phyloP scores from a whole-genome alignment of 2,113 vertebrate genomes.

The Acinonyx jubatus region DNA sequence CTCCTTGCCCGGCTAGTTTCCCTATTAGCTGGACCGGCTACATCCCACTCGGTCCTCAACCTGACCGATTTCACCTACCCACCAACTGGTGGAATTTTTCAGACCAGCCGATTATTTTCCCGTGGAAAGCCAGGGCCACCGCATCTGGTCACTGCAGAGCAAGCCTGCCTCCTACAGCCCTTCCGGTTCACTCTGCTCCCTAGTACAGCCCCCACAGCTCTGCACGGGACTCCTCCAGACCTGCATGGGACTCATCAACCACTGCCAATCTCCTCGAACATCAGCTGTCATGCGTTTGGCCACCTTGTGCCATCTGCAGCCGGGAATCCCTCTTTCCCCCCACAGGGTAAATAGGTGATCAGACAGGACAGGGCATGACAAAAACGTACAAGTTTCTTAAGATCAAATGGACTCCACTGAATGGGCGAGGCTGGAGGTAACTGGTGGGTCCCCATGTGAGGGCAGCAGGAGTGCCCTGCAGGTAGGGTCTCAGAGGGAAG shows the following conservation, averaged over 20 bases:
- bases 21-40: neutral
- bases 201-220: too few relatives aligned
- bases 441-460: neutral
- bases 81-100: neutral
- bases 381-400: neutral
- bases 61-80: neutral
- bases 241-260: neutral
- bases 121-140: neutral
- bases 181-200: neutral
- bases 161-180: neutral
- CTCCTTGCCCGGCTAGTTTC: neutral
- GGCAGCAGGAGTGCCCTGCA: neutral
- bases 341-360: neutral
- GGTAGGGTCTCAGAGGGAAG: neutral
- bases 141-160: neutral
- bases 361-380: neutral
- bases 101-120: neutral
- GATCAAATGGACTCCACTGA: neutral
- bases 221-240: neutral
- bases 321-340: neutral
- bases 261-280: neutral
- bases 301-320: neutral
- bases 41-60: rapidly evolving
- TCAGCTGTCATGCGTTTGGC: neutral
- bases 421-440: neutral